phyloP scores from a whole-genome alignment of 2,797 vertebrate genomes.

The Enteromius thamalakanensis region DNA sequence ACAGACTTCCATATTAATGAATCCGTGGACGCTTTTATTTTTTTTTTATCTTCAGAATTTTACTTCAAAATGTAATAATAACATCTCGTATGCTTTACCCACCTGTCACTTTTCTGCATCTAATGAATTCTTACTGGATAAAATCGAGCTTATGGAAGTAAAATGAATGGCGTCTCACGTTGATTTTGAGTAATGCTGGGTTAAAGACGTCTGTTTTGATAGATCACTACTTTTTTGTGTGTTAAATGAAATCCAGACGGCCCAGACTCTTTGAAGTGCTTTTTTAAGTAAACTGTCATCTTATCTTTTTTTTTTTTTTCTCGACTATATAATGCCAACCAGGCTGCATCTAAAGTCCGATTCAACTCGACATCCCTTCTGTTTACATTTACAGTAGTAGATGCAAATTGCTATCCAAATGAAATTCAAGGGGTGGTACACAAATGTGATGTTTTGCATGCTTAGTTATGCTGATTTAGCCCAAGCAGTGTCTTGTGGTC shows the following conservation, averaged over 20 bases:
- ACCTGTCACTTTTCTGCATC: neutral
- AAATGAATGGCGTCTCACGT: neutral
- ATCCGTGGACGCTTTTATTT: neutral
- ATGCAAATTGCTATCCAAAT: conserved; percentile 32
- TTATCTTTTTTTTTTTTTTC: neutral
- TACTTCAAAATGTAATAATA: too few relatives aligned
- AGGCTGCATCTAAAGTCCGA: neutral
- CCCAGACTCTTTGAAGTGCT: neutral
- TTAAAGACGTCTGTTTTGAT: neutral
- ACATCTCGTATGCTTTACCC: neutral
- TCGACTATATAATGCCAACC: neutral
- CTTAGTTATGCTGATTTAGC: conserved; percentile 55
- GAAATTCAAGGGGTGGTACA: neutral
- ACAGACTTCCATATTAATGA: neutral
- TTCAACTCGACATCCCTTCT: neutral
- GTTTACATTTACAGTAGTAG: conserved; percentile 14
- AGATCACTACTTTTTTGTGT: neutral
- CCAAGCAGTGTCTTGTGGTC: neutral
- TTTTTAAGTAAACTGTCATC: conserved; percentile 8
- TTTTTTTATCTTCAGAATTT: neutral
- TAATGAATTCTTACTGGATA: neutral
- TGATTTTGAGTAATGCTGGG: conserved; percentile 5
- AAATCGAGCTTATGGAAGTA: neutral
- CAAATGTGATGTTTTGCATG: conserved; percentile 45
- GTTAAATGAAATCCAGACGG: conserved; percentile 13